Evolutionary conservation across 92 coral and sea anemone species (phyloP).

Genomic region (Pocillopora meandrina): DNA sequence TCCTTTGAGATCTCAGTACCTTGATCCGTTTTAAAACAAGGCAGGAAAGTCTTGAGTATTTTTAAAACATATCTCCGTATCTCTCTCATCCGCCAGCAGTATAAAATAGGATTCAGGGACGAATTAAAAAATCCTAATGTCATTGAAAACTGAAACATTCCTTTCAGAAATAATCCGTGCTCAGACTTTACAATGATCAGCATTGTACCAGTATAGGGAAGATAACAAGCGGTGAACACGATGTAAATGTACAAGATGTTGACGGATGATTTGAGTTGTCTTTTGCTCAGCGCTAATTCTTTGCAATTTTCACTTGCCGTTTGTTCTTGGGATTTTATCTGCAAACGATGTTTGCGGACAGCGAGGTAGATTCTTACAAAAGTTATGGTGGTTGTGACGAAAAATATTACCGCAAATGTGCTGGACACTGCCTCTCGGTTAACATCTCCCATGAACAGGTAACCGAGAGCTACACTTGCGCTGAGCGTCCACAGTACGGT

Average conservation of each 20-base stretch:
- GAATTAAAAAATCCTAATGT: conserved; percentile 19
- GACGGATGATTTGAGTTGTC: conserved; percentile 1
- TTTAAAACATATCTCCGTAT: conserved; percentile 3
- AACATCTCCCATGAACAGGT: conserved; percentile 9
- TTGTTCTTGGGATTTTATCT: conserved; percentile 4
- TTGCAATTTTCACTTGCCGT: not conserved
- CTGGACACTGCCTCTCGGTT: conserved; percentile 21
- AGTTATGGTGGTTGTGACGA: conserved; percentile 3
- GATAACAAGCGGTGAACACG: conserved; percentile 14
- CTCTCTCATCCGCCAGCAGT: conserved; percentile 26
- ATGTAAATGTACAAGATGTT: conserved; percentile 3
- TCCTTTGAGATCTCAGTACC: not conserved
- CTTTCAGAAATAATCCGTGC: not conserved
- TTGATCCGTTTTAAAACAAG: not conserved
- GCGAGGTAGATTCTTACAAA: conserved; percentile 16
- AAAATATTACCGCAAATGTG: not conserved
- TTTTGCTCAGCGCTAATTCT: not conserved
- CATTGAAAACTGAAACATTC: conserved; percentile 6
- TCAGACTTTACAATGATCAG: not conserved
- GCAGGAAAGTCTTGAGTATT: not conserved
- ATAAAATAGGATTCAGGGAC: conserved; percentile 11
- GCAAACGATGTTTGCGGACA: conserved; percentile 18
- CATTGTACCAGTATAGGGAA: not conserved
- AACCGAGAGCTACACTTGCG: conserved; percentile 2
- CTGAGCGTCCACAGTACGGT: conserved; percentile 10